Evolutionary conservation across 2,797 vertebrate species (phyloP), one percentile per base, ranked within the genome.

Genomic region (Staurois parvus): DNA sequence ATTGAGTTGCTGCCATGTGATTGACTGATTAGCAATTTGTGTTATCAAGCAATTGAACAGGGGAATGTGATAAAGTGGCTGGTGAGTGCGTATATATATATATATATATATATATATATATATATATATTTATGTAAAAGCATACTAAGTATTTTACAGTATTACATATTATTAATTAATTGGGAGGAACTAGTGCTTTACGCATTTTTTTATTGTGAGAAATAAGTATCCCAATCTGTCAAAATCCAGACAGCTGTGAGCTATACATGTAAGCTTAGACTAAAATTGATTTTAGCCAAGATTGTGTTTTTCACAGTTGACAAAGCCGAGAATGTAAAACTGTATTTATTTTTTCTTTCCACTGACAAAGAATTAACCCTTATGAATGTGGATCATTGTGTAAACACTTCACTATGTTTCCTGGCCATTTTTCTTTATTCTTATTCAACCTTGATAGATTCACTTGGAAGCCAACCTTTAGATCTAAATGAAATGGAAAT

Each of bases 391-490:
- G 30, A 74, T 74, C 74, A 75, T 30, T 45, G 12, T 32, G 59
- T 83, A 75, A 83, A 83, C 72, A 83, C 37, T 10, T 30, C 42
- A 66, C 73, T 66, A 32, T 74, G 72, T 73, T 82, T 75, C 24
- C 80, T 62, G 56, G 11, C 80, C 59, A 66, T 32, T 42, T 73
- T 66, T 42, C 69, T 81, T 64, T 28, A 82, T 74, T 70, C 28
- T 28, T 34, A 48, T 29, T 66, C 34, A 83, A 74, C 72, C 80
- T 83, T 83, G 70, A 64, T 66, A 83, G 45, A 26, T 83, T 74
- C 75, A 30, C 37, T n/a, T 45, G 40, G 34, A 48, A 34, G 34
- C 26, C 34, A 83, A 83, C 26, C 7, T 24, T 42, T 30, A 81
- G 2, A 24, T n/a, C 37, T 24, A 62, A 72, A 72, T 69, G 32